Percentiles rank a stretch among this genome's conserved stretches.
These are phyloP conservation scores for Pelusios castaneus DNA, from an alignment of 2,113 vertebrate species.

Conservation along the genomic window DNA sequence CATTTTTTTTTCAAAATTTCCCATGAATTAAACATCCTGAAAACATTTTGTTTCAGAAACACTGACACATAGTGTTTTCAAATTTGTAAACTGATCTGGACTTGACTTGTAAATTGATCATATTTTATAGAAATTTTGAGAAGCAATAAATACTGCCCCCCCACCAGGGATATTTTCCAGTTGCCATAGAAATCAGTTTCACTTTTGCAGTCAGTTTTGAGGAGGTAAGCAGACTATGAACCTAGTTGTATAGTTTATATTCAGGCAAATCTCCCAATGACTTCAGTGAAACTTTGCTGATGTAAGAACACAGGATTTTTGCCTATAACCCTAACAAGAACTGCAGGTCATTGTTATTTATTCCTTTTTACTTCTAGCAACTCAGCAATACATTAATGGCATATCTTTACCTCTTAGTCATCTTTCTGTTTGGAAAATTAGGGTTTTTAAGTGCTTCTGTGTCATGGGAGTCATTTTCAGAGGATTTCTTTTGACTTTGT, in stretches of 20 bases:
- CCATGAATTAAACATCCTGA: background rate
- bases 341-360: background rate
- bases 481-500: background rate
- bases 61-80: background rate
- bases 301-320: background rate
- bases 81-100: background rate
- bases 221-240: background rate
- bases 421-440: background rate
- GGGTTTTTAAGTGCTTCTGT: background rate
- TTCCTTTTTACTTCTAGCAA: background rate
- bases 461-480: background rate
- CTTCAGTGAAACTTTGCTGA: background rate
- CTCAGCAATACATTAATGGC: background rate
- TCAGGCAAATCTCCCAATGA: background rate
- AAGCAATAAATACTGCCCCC: rapidly evolving
- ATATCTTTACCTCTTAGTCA: background rate
- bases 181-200: background rate
- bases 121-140: background rate
- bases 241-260: background rate
- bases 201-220: background rate
- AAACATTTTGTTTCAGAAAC: background rate
- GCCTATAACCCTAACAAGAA: background rate
- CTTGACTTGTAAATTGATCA: background rate
- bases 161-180: background rate
- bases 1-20: background rate